These are phyloP conservation scores for Tholera decimalis DNA, from an alignment of 2,888 invertebrate genomes.

Conservation along the genomic window DNA sequence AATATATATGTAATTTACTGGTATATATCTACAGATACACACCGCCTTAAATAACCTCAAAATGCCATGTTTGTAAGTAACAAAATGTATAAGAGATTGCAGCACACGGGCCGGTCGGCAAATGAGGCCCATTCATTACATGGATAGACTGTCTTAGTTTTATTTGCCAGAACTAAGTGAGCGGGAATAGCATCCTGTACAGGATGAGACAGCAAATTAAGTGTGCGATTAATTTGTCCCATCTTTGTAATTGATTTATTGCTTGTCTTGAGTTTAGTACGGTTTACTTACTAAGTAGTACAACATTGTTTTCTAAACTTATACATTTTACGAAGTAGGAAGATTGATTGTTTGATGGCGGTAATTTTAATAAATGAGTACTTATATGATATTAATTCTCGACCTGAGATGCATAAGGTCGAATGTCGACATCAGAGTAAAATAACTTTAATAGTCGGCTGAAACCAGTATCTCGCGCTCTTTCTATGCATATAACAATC, in stretches of 20 bases:
- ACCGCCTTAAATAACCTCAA: not conserved
- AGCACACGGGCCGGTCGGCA: constrained; percentile 30
- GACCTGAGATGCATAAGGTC: too few relatives aligned
- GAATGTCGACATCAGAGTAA: too few relatives aligned
- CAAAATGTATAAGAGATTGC: constrained; percentile 50
- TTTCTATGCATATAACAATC: too few relatives aligned
- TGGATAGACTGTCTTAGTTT: constrained; percentile 78
- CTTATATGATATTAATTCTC: too few relatives aligned
- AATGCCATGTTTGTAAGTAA: constrained; percentile 7
- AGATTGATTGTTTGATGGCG: not conserved
- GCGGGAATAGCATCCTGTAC: constrained; percentile 87
- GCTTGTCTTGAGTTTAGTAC: constrained; percentile 1
- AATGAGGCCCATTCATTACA: constrained; percentile 78
- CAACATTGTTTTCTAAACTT: not conserved
- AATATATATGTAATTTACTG: too few relatives aligned
- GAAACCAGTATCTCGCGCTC: too few relatives aligned
- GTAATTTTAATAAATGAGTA: too few relatives aligned
- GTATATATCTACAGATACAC: not conserved
- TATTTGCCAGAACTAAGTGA: constrained; percentile 82
- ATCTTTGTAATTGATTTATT: constrained; percentile 32
- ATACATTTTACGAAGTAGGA: not conserved
- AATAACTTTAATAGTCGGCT: too few relatives aligned
- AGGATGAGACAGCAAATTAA: constrained; percentile 74
- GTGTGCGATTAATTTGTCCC: constrained; percentile 43
- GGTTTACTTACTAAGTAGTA: not conserved